phyloP scores from a whole-genome alignment of 2,113 vertebrate species.

The Calidris pygmaea region DNA sequence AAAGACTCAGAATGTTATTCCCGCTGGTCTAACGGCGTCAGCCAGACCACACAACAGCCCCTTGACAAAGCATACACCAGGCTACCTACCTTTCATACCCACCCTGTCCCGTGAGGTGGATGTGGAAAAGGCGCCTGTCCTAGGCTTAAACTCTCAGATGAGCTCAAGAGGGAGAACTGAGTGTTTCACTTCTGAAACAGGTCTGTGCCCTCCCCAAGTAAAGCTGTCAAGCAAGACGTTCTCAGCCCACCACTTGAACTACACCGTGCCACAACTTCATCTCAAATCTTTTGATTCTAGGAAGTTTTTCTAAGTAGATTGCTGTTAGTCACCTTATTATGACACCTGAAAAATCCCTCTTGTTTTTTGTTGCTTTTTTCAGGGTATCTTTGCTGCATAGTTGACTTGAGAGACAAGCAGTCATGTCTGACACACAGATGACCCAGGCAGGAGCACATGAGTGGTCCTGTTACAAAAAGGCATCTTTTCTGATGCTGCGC shows the following conservation, averaged over 20 bases:
- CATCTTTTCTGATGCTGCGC: neutral
- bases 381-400: neutral
- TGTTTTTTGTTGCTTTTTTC: neutral
- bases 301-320: neutral
- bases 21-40: rapidly evolving
- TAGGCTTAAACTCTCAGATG: neutral
- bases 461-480: neutral
- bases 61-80: neutral
- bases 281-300: neutral
- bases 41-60: neutral
- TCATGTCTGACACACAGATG: neutral
- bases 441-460: neutral
- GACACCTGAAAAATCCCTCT: neutral
- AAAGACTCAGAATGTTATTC: neutral
- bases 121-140: neutral
- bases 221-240: neutral
- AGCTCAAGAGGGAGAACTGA: neutral
- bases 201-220: neutral
- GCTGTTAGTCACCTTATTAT: neutral
- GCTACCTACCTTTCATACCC: neutral
- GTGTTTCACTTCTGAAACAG: neutral
- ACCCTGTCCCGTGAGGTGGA: neutral
- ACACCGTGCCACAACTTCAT: neutral
- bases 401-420: neutral
- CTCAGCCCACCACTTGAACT: neutral